These are phyloP conservation scores for Ennomos quercinarius DNA, from an alignment of 2,888 invertebrate species.

Conservation along the genomic window DNA sequence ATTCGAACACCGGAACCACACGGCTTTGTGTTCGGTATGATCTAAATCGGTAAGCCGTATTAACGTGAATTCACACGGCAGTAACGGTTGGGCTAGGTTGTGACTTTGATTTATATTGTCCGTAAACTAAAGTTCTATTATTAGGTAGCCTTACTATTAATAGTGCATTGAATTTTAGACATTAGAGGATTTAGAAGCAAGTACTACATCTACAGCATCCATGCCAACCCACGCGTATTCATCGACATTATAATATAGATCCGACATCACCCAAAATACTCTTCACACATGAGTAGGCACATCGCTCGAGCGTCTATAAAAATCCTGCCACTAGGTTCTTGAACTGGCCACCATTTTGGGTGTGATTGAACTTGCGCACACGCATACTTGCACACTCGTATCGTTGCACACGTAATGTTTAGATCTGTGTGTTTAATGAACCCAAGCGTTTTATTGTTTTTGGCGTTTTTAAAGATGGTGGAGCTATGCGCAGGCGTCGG, in stretches of 20 bases:
- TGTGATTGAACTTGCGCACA: constrained; percentile 48
- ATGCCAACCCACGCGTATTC: not conserved
- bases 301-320: constrained; percentile 28
- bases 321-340: constrained; percentile 38
- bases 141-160: no score
- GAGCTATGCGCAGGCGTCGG: constrained; percentile 4
- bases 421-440: constrained; percentile 36
- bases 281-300: constrained; percentile 23
- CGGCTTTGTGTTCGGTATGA: no score
- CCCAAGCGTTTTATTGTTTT: constrained; percentile 19
- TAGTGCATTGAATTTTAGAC: no score
- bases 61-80: no score
- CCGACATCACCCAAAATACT: constrained; percentile 14
- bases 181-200: no score
- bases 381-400: constrained; percentile 25
- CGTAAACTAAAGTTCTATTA: no score
- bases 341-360: constrained; percentile 46
- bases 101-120: no score
- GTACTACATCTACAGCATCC: no score
- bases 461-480: constrained; percentile 13
- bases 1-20: no score
- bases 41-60: no score
- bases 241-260: constrained; percentile 2
- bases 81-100: no score
- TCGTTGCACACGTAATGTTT: constrained; percentile 33